These are phyloP conservation scores for Saguinus oedipus DNA, from an alignment of 2,797 vertebrate species.

Conservation along the genomic window DNA sequence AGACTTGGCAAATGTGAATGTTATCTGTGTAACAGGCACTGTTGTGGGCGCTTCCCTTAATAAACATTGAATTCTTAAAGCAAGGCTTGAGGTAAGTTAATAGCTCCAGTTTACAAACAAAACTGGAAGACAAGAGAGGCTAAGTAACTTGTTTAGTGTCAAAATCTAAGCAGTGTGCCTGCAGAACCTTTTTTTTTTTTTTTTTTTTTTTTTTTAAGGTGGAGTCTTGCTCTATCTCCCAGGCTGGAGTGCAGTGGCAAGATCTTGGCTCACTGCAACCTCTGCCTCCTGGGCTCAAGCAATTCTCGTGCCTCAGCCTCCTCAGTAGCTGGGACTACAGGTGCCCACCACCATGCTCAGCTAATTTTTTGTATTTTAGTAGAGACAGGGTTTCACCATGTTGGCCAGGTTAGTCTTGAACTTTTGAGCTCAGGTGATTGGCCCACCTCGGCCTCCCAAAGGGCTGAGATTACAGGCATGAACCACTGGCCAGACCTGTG, in stretches of 20 bases:
- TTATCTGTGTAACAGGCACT: background rate
- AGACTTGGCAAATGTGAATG: background rate
- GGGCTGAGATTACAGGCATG: background rate
- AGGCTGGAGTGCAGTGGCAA: too few relatives aligned
- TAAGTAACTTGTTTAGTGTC: background rate
- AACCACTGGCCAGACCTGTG: background rate
- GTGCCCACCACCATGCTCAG: too few relatives aligned
- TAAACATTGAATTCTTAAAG: background rate
- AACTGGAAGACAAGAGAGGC: background rate
- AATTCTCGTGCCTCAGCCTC: too few relatives aligned
- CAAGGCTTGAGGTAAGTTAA: background rate
- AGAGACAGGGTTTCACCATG: too few relatives aligned
- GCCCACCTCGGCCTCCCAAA: background rate
- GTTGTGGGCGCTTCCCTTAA: background rate
- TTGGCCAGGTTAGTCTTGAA: background rate
- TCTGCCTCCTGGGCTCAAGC: too few relatives aligned
- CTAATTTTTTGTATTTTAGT: too few relatives aligned
- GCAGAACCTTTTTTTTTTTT: background rate
- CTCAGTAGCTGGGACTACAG: too few relatives aligned
- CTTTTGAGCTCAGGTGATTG: background rate
- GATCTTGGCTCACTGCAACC: too few relatives aligned
- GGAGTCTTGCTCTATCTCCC: too few relatives aligned
- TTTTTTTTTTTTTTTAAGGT: too few relatives aligned
- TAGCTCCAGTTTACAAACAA: background rate
- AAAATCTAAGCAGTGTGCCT: background rate